phyloP scores from a whole-genome alignment of 2,888 invertebrate species.

The Sarcophaga caerulescens region DNA sequence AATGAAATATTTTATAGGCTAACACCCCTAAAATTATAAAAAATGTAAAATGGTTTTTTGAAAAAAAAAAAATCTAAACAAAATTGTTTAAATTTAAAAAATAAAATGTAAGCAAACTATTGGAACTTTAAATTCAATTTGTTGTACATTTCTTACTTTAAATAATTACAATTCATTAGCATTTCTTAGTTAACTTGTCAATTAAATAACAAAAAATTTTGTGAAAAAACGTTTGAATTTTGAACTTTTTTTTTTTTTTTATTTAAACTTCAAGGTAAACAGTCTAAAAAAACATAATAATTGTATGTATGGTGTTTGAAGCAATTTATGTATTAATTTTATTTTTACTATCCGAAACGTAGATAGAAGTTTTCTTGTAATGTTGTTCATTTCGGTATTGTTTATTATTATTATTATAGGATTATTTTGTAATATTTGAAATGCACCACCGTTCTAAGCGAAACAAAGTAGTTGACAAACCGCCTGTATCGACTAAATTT shows the following conservation, averaged over 20 bases:
- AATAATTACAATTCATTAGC: constrained; percentile 22
- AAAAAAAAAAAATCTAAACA: no score
- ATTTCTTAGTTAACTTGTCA: constrained; percentile 35
- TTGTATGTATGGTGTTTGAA: neutral
- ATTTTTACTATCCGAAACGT: neutral
- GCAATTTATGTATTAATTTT: neutral
- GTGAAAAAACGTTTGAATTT: constrained; percentile 1
- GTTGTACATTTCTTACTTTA: no score
- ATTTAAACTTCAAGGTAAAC: constrained; percentile 56
- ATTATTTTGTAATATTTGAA: no score
- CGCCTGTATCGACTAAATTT: no score
- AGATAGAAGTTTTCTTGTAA: no score
- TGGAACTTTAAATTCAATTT: no score
- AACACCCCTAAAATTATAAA: constrained; percentile 15
- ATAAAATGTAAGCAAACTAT: no score
- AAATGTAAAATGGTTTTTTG: neutral
- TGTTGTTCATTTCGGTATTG: no score
- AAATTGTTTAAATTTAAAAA: no score
- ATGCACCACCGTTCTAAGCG: no score
- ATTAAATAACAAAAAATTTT: constrained; percentile 26
- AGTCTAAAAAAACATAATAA: constrained; percentile 11
- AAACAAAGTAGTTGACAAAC: no score
- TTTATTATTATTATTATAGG: no score
- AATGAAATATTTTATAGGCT: constrained; percentile 18
- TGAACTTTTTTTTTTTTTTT: constrained; percentile 1